Percentiles rank a stretch among this genome's conserved stretches.
Conservation (phyloP, 2,797 vertebrate species). For the Enteromius unitaeniatus region DNA sequence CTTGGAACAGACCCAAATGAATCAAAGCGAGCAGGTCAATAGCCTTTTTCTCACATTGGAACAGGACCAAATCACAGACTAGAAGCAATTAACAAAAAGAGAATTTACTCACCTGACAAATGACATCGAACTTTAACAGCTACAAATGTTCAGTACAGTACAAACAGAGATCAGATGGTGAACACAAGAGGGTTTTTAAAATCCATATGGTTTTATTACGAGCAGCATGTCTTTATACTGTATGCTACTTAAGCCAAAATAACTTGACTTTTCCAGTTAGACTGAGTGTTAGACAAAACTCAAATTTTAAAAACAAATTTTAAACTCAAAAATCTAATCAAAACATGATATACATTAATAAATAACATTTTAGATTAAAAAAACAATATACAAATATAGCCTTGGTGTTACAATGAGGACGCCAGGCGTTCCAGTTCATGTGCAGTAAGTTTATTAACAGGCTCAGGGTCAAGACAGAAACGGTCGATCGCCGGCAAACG, state of each 20-base stretch:
- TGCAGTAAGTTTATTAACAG: no score
- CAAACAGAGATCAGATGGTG: slow-evolving; percentile 10
- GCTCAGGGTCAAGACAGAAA: no score
- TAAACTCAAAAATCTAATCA: neutral
- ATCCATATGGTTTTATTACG: neutral
- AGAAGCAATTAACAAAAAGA: slow-evolving; percentile 17
- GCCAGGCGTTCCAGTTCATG: no score
- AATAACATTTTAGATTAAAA: neutral
- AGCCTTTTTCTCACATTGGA: slow-evolving; percentile 17
- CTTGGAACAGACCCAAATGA: slow-evolving; percentile 37
- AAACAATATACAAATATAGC: neutral
- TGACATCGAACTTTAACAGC: neutral
- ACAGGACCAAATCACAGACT: slow-evolving; percentile 22
- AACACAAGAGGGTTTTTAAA: neutral
- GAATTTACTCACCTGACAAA: slow-evolving; percentile 14
- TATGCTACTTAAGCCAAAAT: neutral
- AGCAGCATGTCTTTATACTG: neutral
- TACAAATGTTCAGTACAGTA: neutral
- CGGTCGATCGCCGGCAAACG: no score
- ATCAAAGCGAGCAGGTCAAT: slow-evolving; percentile 17
- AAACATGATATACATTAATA: neutral
- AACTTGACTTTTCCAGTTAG: neutral
- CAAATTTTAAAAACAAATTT: neutral
- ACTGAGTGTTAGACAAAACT: neutral
- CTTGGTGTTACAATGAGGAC: no score